A percentile compares a stretch with the other conserved stretches of the same genome.
Evolutionary conservation across 2,888 invertebrate species (phyloP).

Genomic region (Conomelus anceps): DNA sequence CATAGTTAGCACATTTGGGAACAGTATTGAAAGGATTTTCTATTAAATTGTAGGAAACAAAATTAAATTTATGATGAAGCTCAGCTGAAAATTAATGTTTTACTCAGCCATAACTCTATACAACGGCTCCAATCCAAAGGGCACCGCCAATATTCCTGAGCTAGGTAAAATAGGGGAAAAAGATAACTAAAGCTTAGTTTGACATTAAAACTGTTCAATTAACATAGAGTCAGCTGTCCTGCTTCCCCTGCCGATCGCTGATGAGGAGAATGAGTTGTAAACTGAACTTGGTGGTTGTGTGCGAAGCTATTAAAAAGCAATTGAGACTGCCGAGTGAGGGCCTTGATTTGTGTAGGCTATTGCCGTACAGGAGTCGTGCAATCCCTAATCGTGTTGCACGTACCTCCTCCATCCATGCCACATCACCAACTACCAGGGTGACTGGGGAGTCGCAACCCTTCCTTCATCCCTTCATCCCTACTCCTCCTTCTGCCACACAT

Average conservation of each 20-base stretch:
- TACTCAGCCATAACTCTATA: no score
- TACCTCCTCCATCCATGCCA: not conserved
- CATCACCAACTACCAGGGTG: not conserved
- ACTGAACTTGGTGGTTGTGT: not conserved
- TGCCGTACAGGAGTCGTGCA: not conserved
- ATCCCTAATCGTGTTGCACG: not conserved
- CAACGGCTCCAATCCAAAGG: no score
- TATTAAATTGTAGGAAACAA: no score
- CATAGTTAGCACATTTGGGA: no score
- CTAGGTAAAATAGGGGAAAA: not conserved
- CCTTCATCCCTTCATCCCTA: not conserved
- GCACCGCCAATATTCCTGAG: no score
- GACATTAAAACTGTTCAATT: not conserved
- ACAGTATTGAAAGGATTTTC: no score
- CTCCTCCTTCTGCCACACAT: not conserved
- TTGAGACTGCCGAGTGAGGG: not conserved
- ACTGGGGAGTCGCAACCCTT: not conserved
- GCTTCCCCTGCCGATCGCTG: no score
- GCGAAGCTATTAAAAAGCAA: not conserved
- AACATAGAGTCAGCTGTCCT: no score
- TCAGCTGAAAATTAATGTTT: no score
- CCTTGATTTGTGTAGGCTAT: not conserved
- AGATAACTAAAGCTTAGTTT: not conserved
- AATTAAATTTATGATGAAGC: no score
- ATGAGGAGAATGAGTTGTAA: not conserved